Conservation (phyloP, 2,113 vertebrate genomes). For the Cyphomyrus plagiostoma region DNA sequence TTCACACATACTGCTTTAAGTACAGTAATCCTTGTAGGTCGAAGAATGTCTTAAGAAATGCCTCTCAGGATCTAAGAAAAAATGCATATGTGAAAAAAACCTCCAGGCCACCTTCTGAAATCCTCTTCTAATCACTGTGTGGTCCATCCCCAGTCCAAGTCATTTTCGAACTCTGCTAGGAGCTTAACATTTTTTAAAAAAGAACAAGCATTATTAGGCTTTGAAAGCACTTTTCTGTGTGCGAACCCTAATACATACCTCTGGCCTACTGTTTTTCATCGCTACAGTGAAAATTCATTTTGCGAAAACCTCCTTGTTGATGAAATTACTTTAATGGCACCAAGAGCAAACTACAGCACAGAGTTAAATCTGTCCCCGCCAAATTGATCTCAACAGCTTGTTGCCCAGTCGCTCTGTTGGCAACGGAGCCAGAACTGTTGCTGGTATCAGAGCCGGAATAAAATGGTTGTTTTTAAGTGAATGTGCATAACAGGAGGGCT, state of each 20-base stretch:
- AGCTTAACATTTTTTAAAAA: not conserved
- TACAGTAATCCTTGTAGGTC: not conserved
- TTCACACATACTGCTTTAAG: not conserved
- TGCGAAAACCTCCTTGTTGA: not conserved
- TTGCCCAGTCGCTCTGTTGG: not conserved
- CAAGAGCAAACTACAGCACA: not conserved
- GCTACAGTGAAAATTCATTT: not conserved
- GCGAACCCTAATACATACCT: not conserved
- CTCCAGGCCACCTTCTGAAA: not conserved
- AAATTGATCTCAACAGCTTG: not conserved
- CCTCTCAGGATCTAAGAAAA: not conserved
- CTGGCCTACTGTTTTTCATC: not conserved
- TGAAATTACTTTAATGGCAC: not conserved
- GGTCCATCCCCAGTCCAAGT: not conserved
- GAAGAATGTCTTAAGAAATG: not conserved
- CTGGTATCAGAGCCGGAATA: not conserved
- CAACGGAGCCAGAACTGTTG: not conserved
- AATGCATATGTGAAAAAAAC: not conserved
- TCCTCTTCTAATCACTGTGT: not conserved
- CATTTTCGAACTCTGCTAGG: not conserved
- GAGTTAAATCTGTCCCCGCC: not conserved
- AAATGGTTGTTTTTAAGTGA: slow-evolving; percentile 3
- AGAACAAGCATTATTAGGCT: not conserved
- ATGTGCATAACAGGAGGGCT: not conserved
- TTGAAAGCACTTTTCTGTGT: not conserved